Percentiles rank a stretch among this genome's conserved stretches.
Conservation (phyloP, 2,888 invertebrate species). For the Hipparchia sbordonii region DNA sequence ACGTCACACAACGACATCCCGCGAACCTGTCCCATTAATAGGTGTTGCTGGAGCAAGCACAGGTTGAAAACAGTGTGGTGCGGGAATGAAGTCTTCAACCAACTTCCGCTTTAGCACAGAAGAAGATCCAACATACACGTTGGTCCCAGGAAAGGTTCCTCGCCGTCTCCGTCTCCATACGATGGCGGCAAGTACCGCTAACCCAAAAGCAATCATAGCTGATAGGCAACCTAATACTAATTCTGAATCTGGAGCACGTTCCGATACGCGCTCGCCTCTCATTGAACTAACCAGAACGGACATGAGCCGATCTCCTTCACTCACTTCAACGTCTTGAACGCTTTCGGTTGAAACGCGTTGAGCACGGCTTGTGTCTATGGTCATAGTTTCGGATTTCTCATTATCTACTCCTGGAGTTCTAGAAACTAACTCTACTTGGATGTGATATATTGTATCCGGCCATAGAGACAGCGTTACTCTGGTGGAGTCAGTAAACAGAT, state of each 20-base stretch:
- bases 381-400: constrained; percentile 85
- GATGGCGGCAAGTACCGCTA: constrained; percentile 78
- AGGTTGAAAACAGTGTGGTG: constrained; percentile 82
- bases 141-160: constrained; percentile 81
- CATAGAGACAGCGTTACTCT: constrained; percentile 90
- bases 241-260: constrained; percentile 81
- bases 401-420: constrained; percentile 84
- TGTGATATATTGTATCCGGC: constrained; percentile 91
- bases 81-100: constrained; percentile 82
- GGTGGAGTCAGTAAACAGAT: constrained; percentile 91
- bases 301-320: constrained; percentile 83
- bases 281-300: constrained; percentile 85
- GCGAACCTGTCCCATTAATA: constrained; percentile 66
- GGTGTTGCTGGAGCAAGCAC: constrained; percentile 80
- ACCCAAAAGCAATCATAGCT: constrained; percentile 77
- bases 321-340: constrained; percentile 83
- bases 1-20: constrained; percentile 86
- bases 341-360: constrained; percentile 86
- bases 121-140: constrained; percentile 84
- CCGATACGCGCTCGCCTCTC: constrained; percentile 81
- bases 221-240: constrained; percentile 83
- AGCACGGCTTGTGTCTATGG: constrained; percentile 84
- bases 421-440: constrained; percentile 88
- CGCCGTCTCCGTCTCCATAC: constrained; percentile 83
- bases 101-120: constrained; percentile 84